Evolutionary conservation across 2,113 vertebrate species (phyloP).

Genomic region (Rhynchomys soricoides): DNA sequence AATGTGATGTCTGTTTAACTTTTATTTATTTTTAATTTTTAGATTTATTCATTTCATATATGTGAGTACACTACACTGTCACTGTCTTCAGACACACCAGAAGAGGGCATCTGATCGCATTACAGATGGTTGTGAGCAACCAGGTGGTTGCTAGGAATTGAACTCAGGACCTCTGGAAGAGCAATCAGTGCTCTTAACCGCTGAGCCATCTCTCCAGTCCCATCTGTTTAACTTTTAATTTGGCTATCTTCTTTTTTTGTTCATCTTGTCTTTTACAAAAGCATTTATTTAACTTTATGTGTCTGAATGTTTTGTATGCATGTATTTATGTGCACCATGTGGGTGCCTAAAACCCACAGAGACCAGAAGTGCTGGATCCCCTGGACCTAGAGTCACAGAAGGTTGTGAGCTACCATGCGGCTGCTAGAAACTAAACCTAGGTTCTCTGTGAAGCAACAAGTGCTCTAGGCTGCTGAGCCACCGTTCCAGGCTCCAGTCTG

Average conservation of each 20-base stretch:
- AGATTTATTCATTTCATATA: no score
- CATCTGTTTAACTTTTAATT: slow-evolving; percentile 3
- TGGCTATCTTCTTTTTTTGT: background rate
- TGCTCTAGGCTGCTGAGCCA: background rate
- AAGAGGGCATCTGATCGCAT: no score
- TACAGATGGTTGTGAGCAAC: no score
- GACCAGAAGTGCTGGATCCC: background rate
- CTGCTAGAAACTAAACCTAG: background rate
- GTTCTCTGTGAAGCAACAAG: background rate
- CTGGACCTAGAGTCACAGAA: background rate
- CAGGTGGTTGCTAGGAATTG: no score
- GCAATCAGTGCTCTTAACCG: no score
- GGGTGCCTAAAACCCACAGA: background rate
- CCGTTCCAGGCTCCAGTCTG: background rate
- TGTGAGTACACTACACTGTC: no score
- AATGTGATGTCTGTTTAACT: background rate
- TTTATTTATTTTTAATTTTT: no score
- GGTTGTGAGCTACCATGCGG: background rate
- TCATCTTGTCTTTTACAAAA: background rate
- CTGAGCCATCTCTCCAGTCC: no score
- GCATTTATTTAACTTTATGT: background rate
- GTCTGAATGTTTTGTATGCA: background rate
- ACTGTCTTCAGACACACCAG: no score
- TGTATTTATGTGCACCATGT: background rate
- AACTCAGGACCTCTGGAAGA: no score